Conservation (phyloP, 2,797 vertebrate species). For the Babyrousa celebensis region DNA sequence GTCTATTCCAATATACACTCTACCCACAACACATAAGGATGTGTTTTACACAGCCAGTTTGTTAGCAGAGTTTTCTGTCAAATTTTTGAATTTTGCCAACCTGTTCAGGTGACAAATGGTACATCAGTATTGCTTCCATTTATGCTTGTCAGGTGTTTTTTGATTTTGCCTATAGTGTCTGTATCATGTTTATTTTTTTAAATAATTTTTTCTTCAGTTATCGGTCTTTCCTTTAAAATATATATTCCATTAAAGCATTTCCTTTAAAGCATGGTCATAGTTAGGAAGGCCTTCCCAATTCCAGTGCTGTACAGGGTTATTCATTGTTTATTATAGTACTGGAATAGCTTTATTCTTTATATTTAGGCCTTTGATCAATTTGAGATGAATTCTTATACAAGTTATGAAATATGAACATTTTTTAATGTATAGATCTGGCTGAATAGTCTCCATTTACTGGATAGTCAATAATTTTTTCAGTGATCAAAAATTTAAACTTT, state of each 20-base stretch:
- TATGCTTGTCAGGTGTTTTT: background rate
- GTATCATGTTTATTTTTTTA: background rate
- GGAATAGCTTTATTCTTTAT: conserved; percentile 7
- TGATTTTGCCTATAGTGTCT: background rate
- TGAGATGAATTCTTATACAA: background rate
- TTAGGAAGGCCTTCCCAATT: background rate
- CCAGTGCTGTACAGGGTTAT: background rate
- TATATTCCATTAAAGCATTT: background rate
- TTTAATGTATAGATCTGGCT: background rate
- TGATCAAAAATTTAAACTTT: conserved; percentile 50
- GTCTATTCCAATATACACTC: background rate
- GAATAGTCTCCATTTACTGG: background rate
- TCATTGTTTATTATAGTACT: background rate
- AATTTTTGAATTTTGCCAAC: background rate
- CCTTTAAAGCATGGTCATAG: background rate
- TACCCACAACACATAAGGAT: background rate
- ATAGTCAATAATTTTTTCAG: background rate
- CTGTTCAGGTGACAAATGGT: background rate
- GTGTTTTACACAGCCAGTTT: background rate
- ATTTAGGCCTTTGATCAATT: background rate
- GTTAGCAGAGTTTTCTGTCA: background rate
- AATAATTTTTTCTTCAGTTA: background rate
- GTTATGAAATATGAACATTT: background rate
- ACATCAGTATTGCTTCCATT: background rate
- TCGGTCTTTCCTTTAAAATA: background rate